Evolutionary conservation across 2,888 invertebrate genomes (phyloP).

Genomic region (Stenolophus ochropezus): DNA sequence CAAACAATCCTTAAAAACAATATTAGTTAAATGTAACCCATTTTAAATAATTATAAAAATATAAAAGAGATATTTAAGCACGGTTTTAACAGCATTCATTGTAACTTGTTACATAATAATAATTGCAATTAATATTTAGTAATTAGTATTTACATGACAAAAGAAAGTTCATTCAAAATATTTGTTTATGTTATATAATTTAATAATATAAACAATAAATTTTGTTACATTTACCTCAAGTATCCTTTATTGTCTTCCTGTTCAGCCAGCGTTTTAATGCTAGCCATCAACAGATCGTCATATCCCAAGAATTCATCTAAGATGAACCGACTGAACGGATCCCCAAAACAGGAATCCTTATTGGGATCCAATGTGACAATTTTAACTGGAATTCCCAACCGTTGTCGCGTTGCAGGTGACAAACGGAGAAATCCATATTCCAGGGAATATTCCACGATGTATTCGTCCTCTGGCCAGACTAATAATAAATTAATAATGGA

Average conservation of each 20-base stretch:
- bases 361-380: constrained; percentile 91
- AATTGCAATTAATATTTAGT: no score
- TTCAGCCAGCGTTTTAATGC: constrained; percentile 95
- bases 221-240: constrained; percentile 77
- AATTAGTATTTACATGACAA: no score
- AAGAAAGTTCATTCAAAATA: no score
- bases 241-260: constrained; percentile 97
- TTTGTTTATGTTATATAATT: no score
- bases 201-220: no score
- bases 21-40: no score
- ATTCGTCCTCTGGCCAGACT: constrained; percentile 89
- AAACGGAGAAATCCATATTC: constrained; percentile 97
- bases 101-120: no score
- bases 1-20: no score
- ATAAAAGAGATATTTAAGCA: no score
- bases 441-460: constrained; percentile 97
- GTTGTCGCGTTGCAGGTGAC: constrained; percentile 88
- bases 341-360: constrained; percentile 94
- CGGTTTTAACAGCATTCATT: no score
- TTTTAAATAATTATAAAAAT: no score
- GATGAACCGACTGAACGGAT: constrained; percentile 90
- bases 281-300: constrained; percentile 97
- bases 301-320: constrained; percentile 96
- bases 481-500: constrained; percentile 61
- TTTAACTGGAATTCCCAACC: constrained; percentile 93